Base-by-base conservation (phyloP, 30 jellyfish, hydroid and myxozoan species). In the Aurelia aurita region DNA sequence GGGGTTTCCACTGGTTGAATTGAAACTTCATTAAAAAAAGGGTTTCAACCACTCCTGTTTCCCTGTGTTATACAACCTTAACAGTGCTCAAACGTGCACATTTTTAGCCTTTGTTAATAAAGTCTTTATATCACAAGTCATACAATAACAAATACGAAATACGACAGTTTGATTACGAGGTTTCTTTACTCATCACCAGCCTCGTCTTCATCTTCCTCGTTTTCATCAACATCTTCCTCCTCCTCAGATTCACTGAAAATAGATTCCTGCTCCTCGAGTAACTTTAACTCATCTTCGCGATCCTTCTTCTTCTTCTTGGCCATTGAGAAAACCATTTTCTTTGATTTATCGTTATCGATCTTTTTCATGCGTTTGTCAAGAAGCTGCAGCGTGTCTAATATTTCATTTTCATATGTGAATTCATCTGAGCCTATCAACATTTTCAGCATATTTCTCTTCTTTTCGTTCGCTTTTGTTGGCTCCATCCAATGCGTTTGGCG, bases 401-500 rank as follows among this genome's bases (percentile, higher is more conserved):
- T 53, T 69, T 87, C 96, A 55, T 87, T 87, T 51, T 87, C 96
- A 55, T 87, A 87, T 39, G 69, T 58, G 77, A 87, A 87, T 31
- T 87, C 96, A 47, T 87, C 96, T 13, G 96, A 87, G 14, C 96
- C 96, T 29, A 87, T 84, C 26, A 87, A 44, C 83, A 87, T 26
- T 28, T 53, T 53, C 94, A 93, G 69, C 70, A 84, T 22, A 51
- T 75, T 77, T 15, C 63, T 80, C 88, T 85, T 87, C 79, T 77
- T 88, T 12, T 74, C 94, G 73, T 77, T 92, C 19, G 94, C 96
- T 7, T 57, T 84, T 28, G 68, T 81, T 1, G 84, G 91, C 54
- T 87, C 95, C 71, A 93, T 61, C 96, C 96, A 93, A 21, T 59
- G 79, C 5, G 88, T 79, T 44, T 87, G 96, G 15, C 98, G 85